phyloP scores from a whole-genome alignment of 2,113 vertebrate genomes.

The Zapus hudsonius region DNA sequence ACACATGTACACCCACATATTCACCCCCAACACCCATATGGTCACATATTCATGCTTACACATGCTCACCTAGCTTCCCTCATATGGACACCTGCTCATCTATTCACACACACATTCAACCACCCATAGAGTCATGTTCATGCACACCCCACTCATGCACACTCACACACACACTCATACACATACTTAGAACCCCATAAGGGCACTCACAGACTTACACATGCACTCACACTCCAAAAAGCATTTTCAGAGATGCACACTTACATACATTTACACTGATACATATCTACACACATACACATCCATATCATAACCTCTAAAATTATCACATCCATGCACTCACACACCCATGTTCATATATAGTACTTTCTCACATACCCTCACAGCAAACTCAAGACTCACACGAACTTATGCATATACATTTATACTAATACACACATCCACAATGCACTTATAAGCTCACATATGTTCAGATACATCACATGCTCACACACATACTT shows the following conservation, averaged over 20 bases:
- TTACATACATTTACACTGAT: neutral
- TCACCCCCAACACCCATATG: no score
- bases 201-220: no score
- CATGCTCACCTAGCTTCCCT: neutral
- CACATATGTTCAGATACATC: neutral
- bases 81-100: neutral
- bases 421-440: neutral
- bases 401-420: no score
- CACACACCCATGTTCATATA: neutral
- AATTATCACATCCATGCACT: neutral
- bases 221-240: no score
- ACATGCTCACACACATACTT: fast-evolving
- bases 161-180: neutral
- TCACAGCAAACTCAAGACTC: no score
- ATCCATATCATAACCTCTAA: neutral
- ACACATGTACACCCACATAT: neutral
- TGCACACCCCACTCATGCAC: neutral
- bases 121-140: neutral
- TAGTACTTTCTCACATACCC: neutral
- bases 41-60: neutral
- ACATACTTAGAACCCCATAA: neutral
- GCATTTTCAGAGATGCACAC: neutral
- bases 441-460: neutral
- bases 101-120: neutral
- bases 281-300: neutral